A percentile compares a stretch with the other conserved stretches of the same genome.
These are phyloP conservation scores for Ambastaia sidthimunki DNA, from an alignment of 2,797 vertebrate species.

Conservation along the genomic window DNA sequence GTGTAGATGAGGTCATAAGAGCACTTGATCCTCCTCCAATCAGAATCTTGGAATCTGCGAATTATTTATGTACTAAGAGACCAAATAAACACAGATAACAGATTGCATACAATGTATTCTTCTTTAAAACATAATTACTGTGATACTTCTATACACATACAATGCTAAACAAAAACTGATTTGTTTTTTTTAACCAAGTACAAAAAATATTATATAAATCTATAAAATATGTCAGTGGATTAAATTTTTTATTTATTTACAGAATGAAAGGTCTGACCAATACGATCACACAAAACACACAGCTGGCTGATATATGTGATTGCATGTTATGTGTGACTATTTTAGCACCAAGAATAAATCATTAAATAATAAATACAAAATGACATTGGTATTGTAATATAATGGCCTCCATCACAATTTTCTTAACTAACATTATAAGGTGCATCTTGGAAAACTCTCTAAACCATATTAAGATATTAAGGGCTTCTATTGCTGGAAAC, in stretches of 20 bases:
- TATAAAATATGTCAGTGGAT: neutral
- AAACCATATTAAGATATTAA: too few relatives aligned
- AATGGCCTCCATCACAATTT: too few relatives aligned
- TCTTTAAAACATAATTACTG: neutral
- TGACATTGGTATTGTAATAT: too few relatives aligned
- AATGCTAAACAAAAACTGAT: neutral
- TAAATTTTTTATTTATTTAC: neutral
- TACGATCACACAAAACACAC: too few relatives aligned
- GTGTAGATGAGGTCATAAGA: neutral
- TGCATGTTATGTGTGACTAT: too few relatives aligned
- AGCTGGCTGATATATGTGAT: too few relatives aligned
- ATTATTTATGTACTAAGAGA: neutral
- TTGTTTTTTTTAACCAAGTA: neutral
- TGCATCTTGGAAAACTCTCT: too few relatives aligned
- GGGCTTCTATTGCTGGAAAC: too few relatives aligned
- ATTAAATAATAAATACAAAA: too few relatives aligned
- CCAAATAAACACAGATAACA: neutral
- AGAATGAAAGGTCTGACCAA: constrained; percentile 4
- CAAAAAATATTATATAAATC: neutral
- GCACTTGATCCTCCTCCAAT: neutral
- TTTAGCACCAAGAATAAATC: too few relatives aligned
- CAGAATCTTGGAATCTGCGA: neutral
- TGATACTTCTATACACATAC: neutral
- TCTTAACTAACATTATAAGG: too few relatives aligned
- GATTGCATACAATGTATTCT: neutral